Evolutionary conservation across 1,140 invertebrate species (phyloP).

Genomic region (Zaprionus capensis): DNA sequence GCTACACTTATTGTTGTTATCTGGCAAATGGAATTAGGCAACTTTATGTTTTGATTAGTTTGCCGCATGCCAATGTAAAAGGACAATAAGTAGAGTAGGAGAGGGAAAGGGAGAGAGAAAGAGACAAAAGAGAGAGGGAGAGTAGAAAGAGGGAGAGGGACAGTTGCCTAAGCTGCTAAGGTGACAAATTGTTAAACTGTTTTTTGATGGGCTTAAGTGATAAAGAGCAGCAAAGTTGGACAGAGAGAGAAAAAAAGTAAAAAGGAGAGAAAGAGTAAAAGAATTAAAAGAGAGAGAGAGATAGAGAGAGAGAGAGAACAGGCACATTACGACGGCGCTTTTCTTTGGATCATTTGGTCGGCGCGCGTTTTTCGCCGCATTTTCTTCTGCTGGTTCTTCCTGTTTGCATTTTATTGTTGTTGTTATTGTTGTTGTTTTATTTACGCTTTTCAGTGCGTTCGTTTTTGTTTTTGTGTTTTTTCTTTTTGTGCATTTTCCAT

Average conservation of each 20-base stretch:
- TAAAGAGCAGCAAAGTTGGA: not conserved
- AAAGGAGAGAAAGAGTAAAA: not conserved
- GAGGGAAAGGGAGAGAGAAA: not conserved
- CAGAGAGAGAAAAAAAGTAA: not conserved
- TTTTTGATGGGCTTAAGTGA: not conserved
- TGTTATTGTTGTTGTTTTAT: not conserved
- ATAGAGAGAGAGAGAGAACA: not conserved
- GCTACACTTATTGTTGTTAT: constrained; percentile 24
- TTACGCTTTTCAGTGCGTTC: not conserved
- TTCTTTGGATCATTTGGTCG: not conserved
- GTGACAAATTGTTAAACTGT: not conserved
- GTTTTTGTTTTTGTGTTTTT: constrained; percentile 31
- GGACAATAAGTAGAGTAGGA: not conserved
- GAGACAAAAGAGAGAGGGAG: not conserved
- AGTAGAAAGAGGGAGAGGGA: not conserved
- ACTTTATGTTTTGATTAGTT: constrained; percentile 18
- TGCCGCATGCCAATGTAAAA: not conserved
- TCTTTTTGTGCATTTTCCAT: constrained; percentile 70
- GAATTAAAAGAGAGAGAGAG: not conserved
- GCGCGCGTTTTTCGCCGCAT: not conserved
- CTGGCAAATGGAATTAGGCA: constrained; percentile 22
- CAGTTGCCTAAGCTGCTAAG: not conserved
- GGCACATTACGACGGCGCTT: not conserved
- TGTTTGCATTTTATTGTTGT: constrained; percentile 8
- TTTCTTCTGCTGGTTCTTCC: not conserved